phyloP scores from a whole-genome alignment of 2,113 vertebrate genomes.

The Periophthalmodon schlosseri region DNA sequence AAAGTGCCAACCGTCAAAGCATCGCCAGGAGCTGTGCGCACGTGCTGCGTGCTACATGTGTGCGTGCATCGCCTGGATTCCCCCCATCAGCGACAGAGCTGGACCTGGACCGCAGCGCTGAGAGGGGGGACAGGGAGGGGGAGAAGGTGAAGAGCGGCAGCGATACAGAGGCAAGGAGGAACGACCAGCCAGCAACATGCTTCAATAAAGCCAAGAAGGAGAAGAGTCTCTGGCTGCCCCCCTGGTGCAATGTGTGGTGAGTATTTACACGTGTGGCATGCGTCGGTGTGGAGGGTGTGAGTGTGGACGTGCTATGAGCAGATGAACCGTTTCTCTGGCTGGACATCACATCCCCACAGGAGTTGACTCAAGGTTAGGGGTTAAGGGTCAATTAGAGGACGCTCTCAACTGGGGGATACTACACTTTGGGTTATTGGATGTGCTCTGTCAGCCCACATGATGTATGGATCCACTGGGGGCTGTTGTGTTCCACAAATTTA shows the following conservation, averaged over 20 bases:
- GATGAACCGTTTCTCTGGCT: neutral
- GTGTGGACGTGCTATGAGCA: slow-evolving; percentile 11
- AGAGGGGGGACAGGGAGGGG: slow-evolving; percentile 56
- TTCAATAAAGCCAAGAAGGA: slow-evolving; percentile 60
- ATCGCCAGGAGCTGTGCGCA: slow-evolving; percentile 28
- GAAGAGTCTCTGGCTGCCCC: slow-evolving; percentile 58
- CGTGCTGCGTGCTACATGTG: slow-evolving; percentile 18
- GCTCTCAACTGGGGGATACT: slow-evolving; percentile 5
- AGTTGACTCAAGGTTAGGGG: slow-evolving; percentile 43
- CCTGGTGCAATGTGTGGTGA: slow-evolving; percentile 80
- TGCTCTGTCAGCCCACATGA: slow-evolving; percentile 16
- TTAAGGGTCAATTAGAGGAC: slow-evolving; percentile 30
- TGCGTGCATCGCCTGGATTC: slow-evolving; percentile 48
- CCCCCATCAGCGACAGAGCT: slow-evolving; percentile 65
- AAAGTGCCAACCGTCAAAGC: slow-evolving; percentile 42
- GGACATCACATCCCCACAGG: slow-evolving; percentile 23
- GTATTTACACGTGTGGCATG: slow-evolving; percentile 39
- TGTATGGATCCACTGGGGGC: neutral
- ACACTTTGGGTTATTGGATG: slow-evolving; percentile 6
- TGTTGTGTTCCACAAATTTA: slow-evolving; percentile 4
- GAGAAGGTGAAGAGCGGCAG: slow-evolving; percentile 47
- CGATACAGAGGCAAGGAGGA: slow-evolving; percentile 46
- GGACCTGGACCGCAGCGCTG: slow-evolving; percentile 66
- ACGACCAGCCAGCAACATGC: slow-evolving; percentile 61
- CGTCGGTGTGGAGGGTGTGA: slow-evolving; percentile 5